Base-by-base conservation (phyloP, 2,888 invertebrate genomes). In the Drosophila seclusa region DNA sequence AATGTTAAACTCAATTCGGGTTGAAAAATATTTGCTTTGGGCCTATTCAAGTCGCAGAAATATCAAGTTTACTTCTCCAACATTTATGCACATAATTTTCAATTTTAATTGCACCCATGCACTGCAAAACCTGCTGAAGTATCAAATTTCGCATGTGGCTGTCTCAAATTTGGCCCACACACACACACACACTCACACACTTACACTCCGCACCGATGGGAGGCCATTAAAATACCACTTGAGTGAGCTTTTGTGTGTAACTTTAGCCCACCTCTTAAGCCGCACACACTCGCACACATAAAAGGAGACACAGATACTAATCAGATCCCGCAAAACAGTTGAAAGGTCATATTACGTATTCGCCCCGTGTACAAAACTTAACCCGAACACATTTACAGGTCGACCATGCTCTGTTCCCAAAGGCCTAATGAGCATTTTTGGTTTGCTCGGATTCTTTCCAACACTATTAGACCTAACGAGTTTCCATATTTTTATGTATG, bases 331-430 rank as follows among this genome's bases (percentile, higher is more conserved):
- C 62, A 64, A 59, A 73, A 62, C 67, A 74, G 69, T 73, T 66
- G 70, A 80, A 74, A 87, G 79, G 71, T 65, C 58, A 32, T 29
- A 73, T 77, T 88, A 75, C 86, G 73, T 64, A 85, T 82, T 77
- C 88, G 86, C 60, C 54, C 24, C 10, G 48, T 64, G 45, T n/a
- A 59, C 34, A 42, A 62, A 67, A 66, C 60, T 73, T 66, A 76
- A 70, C 60, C 66, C 59, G n/a, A 63, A 53, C 70, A 60, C 69
- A 70, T 84, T 72, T 66, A 42, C 64, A 48, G 63, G 50, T 62
- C 38, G 48, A 34, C 38, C n/a, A 32, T n/a, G 13, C 21, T 16
- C 24, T 27, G 55, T 29, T 31, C 18, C 52, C 31, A 31, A 5
- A n/a, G 57, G 57, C 21, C 40, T 40, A 40, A 40, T 57, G 40